phyloP scores from a whole-genome alignment of 2,888 invertebrate genomes.

The Tipula vernalis region DNA sequence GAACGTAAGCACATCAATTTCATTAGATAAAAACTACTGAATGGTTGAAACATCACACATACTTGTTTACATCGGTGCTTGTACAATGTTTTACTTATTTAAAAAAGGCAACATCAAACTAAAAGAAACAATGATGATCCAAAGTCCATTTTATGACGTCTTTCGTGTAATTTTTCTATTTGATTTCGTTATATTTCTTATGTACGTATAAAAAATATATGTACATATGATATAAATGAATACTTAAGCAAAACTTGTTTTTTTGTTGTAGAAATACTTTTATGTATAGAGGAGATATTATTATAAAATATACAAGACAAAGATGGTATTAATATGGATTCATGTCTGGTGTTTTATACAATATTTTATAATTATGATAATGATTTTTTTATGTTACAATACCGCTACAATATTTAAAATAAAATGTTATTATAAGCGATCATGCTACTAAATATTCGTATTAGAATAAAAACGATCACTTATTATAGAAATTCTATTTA shows the following conservation, averaged over 20 bases:
- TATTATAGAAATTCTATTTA: neutral
- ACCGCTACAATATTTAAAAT: neutral
- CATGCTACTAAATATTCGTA: too few relatives aligned
- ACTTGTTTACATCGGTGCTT: neutral
- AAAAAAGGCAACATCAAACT: neutral
- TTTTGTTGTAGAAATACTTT: neutral
- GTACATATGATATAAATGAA: neutral
- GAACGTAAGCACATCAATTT: neutral
- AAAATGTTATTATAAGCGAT: neutral
- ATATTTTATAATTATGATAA: neutral
- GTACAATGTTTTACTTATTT: neutral
- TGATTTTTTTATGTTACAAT: neutral
- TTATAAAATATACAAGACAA: neutral
- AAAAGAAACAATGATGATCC: neutral
- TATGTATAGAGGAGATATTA: neutral
- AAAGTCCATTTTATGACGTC: neutral
- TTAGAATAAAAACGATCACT: too few relatives aligned
- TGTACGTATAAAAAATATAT: neutral
- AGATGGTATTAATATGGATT: neutral
- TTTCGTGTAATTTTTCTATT: neutral
- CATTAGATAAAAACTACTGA: neutral
- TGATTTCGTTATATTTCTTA: neutral
- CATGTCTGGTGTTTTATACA: neutral
- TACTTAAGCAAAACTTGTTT: neutral
- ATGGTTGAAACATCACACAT: neutral